Percentiles rank a stretch among this genome's conserved stretches.
These are phyloP conservation scores for Camponotus vicinus DNA, from an alignment of 1,140 invertebrate genomes.

Conservation along the genomic window DNA sequence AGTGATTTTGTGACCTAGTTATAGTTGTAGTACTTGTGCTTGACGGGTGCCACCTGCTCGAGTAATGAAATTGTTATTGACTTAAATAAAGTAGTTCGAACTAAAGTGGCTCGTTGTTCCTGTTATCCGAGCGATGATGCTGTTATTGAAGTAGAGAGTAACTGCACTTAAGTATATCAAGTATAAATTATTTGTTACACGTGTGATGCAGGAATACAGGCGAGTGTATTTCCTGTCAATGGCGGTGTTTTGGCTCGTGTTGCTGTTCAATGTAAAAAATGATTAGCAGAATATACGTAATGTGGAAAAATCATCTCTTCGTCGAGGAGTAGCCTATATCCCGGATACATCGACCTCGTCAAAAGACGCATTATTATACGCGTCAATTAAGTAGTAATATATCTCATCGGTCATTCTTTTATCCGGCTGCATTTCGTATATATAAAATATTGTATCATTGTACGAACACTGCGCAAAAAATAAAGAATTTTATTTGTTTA, in stretches of 20 bases:
- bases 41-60: slow-evolving; percentile 50
- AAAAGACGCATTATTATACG: slow-evolving; percentile 1
- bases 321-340: not conserved
- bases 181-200: slow-evolving; percentile 44
- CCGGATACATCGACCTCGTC: slow-evolving; percentile 4
- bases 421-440: slow-evolving; percentile 33
- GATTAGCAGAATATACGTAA: slow-evolving; percentile 37
- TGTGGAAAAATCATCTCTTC: not conserved
- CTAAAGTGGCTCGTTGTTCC: slow-evolving; percentile 17
- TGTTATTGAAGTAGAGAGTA: slow-evolving; percentile 27
- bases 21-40: slow-evolving; percentile 54
- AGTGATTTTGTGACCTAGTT: slow-evolving; percentile 53
- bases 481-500: no score
- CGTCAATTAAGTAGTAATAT: not conserved
- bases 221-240: slow-evolving; percentile 52
- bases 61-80: slow-evolving; percentile 55
- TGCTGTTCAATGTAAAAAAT: slow-evolving; percentile 56
- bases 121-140: slow-evolving; percentile 35
- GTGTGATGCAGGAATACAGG: not conserved
- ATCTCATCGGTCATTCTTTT: not conserved
- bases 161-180: slow-evolving; percentile 41
- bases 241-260: slow-evolving; percentile 48
- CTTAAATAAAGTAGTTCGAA: slow-evolving; percentile 52
- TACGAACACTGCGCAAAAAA: no score
- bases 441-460: not conserved